Conservation (phyloP, 2,888 invertebrate genomes). For the Hypselothyrea guttata region DNA sequence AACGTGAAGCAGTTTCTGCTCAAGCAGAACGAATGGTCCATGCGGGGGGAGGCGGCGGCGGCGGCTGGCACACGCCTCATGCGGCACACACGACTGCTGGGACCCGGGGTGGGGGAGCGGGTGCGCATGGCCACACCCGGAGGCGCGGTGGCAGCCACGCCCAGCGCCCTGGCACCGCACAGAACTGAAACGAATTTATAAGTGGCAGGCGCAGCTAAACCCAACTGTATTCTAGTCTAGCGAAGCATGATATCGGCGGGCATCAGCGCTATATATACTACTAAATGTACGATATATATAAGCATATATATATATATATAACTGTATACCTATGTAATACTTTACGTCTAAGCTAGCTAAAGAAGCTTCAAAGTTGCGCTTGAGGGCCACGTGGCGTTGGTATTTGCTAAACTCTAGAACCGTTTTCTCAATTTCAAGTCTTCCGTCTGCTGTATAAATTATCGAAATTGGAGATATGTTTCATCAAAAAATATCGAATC, state of each 20-base stretch:
- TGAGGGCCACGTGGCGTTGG: constrained; percentile 24
- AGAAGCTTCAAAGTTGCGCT: constrained; percentile 26
- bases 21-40: constrained; percentile 84
- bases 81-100: constrained; percentile 70
- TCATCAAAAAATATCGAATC: not conserved
- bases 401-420: not conserved
- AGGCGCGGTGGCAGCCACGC: constrained; percentile 49
- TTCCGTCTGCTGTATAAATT: not conserved
- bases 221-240: constrained; percentile 70
- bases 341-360: constrained; percentile 39
- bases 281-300: constrained; percentile 41
- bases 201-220: constrained; percentile 46
- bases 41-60: constrained; percentile 63
- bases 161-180: constrained; percentile 72
- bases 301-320: constrained; percentile 32
- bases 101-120: constrained; percentile 76
- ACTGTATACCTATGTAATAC: no score
- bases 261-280: constrained; percentile 20
- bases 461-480: not conserved
- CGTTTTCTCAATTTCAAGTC: not conserved
- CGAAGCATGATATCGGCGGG: constrained; percentile 8
- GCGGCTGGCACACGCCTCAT: constrained; percentile 28
- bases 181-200: constrained; percentile 83
- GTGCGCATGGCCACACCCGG: constrained; percentile 63
- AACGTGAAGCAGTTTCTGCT: constrained; percentile 89